These are phyloP conservation scores for Halictus rubicundus DNA, from an alignment of 1,140 invertebrate species.

Conservation along the genomic window DNA sequence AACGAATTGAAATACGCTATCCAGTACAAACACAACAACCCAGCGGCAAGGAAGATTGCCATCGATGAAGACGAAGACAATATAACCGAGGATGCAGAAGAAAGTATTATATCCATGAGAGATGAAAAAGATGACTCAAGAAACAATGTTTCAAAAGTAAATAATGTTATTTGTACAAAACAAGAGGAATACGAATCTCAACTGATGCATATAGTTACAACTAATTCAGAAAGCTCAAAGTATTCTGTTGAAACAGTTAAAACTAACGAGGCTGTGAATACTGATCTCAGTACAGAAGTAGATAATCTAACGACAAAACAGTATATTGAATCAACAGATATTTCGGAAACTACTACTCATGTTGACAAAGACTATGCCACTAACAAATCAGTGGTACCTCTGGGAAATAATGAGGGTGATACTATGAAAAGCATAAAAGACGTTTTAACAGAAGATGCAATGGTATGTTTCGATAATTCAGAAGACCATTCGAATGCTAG, in stretches of 20 bases:
- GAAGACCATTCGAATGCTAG: not conserved
- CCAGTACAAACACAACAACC: no score
- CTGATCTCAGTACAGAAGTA: not conserved
- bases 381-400: not conserved
- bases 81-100: not conserved
- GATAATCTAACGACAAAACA: not conserved
- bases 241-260: not conserved
- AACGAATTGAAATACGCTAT: no score
- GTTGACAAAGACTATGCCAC: not conserved
- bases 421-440: slow-evolving; percentile 1
- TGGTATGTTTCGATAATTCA: not conserved
- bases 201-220: no score
- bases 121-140: not conserved
- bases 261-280: not conserved
- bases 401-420: not conserved
- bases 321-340: not conserved
- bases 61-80: no score
- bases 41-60: no score
- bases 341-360: not conserved
- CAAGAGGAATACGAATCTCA: slow-evolving; percentile 25
- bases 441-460: not conserved
- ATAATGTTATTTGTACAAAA: not conserved
- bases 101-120: not conserved
- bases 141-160: not conserved
- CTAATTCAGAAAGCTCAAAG: not conserved